Percentiles rank a stretch among this genome's conserved stretches.
phyloP scores from a whole-genome alignment of 1,140 invertebrate genomes.

The Cardiocondyla obscurior region DNA sequence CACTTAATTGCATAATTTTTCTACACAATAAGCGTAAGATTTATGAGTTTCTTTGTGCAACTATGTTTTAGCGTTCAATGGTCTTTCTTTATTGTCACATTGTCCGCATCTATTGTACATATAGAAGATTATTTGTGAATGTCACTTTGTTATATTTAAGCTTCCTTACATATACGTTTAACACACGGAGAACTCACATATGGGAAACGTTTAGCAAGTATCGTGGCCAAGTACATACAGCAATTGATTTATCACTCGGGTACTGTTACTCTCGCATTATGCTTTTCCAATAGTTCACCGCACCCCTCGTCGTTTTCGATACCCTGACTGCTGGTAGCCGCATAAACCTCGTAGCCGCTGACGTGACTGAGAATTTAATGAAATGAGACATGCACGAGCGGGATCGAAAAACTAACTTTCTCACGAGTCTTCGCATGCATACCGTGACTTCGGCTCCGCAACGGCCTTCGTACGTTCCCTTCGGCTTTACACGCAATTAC shows the following conservation, averaged over 20 bases:
- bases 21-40: not conserved
- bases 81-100: not conserved
- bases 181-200: not conserved
- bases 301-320: slow-evolving; percentile 50
- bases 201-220: not conserved
- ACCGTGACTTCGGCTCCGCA: slow-evolving; percentile 64
- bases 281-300: slow-evolving; percentile 47
- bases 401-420: slow-evolving; percentile 78
- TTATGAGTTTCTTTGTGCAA: not conserved
- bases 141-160: not conserved
- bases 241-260: slow-evolving; percentile 4
- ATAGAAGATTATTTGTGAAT: not conserved
- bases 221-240: not conserved
- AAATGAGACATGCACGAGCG: slow-evolving; percentile 70
- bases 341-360: slow-evolving; percentile 69
- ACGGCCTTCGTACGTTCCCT: slow-evolving; percentile 64
- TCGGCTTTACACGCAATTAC: slow-evolving; percentile 67
- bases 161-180: not conserved
- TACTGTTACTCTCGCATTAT: slow-evolving; percentile 16
- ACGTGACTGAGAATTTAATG: slow-evolving; percentile 79
- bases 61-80: not conserved
- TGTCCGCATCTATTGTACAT: too few species aligned
- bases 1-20: not conserved
- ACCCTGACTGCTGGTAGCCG: slow-evolving; percentile 69
- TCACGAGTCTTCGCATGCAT: slow-evolving; percentile 77